Evolutionary conservation across 64 coral and sea anemone genomes (phyloP).

Genomic region (Stichodactyla helianthus): DNA sequence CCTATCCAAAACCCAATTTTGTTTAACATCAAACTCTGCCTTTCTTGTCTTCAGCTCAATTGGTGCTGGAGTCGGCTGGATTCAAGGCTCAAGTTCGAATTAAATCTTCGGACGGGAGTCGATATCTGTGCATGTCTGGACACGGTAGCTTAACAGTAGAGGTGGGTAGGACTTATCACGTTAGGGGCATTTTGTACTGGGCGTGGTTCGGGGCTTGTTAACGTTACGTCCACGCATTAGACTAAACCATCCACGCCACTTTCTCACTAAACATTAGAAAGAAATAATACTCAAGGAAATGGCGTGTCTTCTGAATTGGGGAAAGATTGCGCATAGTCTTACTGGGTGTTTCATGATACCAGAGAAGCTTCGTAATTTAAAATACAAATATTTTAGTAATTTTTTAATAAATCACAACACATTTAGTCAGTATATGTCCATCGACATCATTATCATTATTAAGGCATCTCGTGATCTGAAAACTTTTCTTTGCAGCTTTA

Average conservation of each 20-base stretch:
- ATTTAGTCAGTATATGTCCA: too few relatives aligned
- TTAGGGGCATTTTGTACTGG: too few relatives aligned
- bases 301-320: neutral
- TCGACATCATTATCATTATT: too few relatives aligned
- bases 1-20: too few relatives aligned
- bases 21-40: neutral
- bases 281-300: neutral
- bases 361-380: too few relatives aligned
- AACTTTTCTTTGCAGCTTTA: too few relatives aligned
- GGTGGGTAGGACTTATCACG: slow-evolving; percentile 24
- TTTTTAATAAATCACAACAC: too few relatives aligned
- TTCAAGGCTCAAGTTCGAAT: slow-evolving; percentile 45
- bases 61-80: slow-evolving; percentile 43
- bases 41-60: slow-evolving; percentile 33
- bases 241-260: neutral
- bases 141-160: slow-evolving; percentile 34
- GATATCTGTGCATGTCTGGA: slow-evolving; percentile 42
- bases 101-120: slow-evolving; percentile 22
- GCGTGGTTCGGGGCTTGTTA: neutral
- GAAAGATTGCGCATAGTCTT: neutral
- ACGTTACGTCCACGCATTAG: neutral
- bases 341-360: neutral
- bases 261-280: neutral
- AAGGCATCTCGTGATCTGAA: too few relatives aligned
- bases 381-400: too few relatives aligned